phyloP scores from a whole-genome alignment of 2,797 vertebrate genomes.

The Hapalemur alaotrensis region DNA sequence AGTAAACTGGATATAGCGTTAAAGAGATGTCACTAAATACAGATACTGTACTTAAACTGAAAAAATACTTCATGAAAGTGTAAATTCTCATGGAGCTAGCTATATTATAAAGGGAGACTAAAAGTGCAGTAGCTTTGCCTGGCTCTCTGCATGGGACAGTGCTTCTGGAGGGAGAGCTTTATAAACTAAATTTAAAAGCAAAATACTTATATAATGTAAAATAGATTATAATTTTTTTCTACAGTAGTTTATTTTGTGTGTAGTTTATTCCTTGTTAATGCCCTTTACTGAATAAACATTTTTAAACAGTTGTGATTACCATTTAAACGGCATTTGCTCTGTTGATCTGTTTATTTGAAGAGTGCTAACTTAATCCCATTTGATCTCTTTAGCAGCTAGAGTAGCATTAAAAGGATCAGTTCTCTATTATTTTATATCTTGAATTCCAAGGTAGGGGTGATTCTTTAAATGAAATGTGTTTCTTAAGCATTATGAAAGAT shows the following conservation, averaged over 20 bases:
- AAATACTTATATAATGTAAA: slow-evolving; percentile 9
- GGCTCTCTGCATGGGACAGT: neutral
- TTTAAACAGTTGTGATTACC: slow-evolving; percentile 40
- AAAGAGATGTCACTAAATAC: neutral
- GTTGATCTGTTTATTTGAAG: slow-evolving; percentile 68
- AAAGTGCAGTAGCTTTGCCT: neutral
- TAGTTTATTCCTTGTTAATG: neutral
- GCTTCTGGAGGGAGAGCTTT: slow-evolving; percentile 20
- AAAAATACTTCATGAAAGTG: neutral
- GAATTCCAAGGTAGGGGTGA: slow-evolving; percentile 5
- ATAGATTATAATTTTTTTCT: slow-evolving; percentile 17
- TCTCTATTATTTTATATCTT: slow-evolving; percentile 49
- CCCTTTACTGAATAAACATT: slow-evolving; percentile 11
- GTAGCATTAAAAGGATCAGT: slow-evolving; percentile 48
- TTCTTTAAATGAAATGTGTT: slow-evolving; percentile 53
- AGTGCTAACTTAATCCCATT: slow-evolving; percentile 56
- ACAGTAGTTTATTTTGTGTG: neutral
- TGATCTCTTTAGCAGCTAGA: slow-evolving; percentile 58
- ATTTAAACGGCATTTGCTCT: slow-evolving; percentile 45
- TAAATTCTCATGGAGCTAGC: neutral
- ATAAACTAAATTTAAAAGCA: slow-evolving; percentile 34
- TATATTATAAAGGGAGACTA: neutral
- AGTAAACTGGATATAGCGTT: neutral
- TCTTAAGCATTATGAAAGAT: slow-evolving; percentile 31
- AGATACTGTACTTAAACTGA: neutral